Base-by-base conservation (phyloP, 2,113 vertebrate species). In the Desmodus rotundus region DNA sequence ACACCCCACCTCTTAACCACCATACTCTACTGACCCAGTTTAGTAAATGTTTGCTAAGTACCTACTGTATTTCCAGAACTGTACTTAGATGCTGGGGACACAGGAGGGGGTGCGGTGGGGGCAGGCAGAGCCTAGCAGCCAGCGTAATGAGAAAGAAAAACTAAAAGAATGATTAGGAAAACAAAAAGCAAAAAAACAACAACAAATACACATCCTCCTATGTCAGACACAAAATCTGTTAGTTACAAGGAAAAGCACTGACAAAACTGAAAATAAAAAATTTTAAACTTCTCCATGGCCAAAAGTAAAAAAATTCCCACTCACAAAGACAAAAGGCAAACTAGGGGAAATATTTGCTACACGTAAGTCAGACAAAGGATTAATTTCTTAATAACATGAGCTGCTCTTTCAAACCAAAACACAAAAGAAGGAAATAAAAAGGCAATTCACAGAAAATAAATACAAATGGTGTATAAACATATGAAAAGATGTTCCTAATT, bases 351-450 rank as follows among this genome's bases (percentile, higher is more conserved):
- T 68, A 87, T 50, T 2, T 77, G 28, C 72, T 63, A 58, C 22
- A 65, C 5, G 0, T 28, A 87, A 47, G 15, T 74, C 85, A 87
- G 52, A 90, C 73, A 91, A 85, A 95, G 50, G 52, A 73, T 76
- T 82, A 67, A 68, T 82, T 85, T 89, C 67, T 81, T 87, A 68
- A 80, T 77, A 70, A 67, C 33, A 87, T 36, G n/a, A 90, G 31
- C 28, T 83, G 45, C 36, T 80, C 52, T 93, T 95, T 92, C 77
- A 87, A 90, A 92, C 36, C 33, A 58, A 82, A 90, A 76, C 65
- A 92, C 80, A 84, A 90, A 74, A 92, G 43, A 70, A 95, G 65
- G 36, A 95, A 93, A 95, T 70, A 80, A 84, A 93, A 82, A 56
- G 20, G n/a, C 63, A 87, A 70, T 91, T 87, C 87, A 67, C 43